Evolutionary conservation across 2,888 invertebrate genomes (phyloP), one percentile per base, ranked within the genome.

Genomic region (Limenitis camilla): DNA sequence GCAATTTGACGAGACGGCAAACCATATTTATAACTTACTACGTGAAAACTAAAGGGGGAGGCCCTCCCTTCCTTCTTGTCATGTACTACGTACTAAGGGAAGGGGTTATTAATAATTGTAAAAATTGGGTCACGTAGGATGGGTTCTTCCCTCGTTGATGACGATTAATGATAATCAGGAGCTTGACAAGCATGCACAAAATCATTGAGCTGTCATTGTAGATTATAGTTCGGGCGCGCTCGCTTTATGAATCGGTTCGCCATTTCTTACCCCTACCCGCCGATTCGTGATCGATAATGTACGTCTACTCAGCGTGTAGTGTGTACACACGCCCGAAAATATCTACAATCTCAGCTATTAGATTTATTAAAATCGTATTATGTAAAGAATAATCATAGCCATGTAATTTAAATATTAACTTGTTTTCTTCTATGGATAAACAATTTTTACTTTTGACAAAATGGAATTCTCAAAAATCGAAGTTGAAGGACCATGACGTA

Each of bases 401-500:
- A 44, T 57, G 35, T 58, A 52, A 58, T 38, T 30, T 52, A 58
- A 49, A 47, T 53, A 45, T 55, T 49, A 51, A 40, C 27, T 11
- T 43, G 52, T 55, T 52, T 59, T 54, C 29, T 41, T 36, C 44
- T 49, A 49, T 54, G 50, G 43, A 50, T 47, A 44, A 33, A 32
- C 39, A 47, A 47, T 48, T 39, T 55, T 44, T 56, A 35, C 52
- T 54, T 42, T 59, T 58, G 56, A 61, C 58, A 45, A 58, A 53
- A 54, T 54, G 42, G 48, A 53, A 52, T 64, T 74, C 70, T 76
- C 67, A 54, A 76, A 79, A 75, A 72, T 76, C 76, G 70, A 78
- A 73, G 66, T 68, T 64, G 61, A 67, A 66, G 72, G 78, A 81
- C 83, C 84, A 84, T 83, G 82, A 82, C 84, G 72, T 68, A 68